These are phyloP conservation scores for Epirrita christyi DNA, from an alignment of 2,888 invertebrate species.

Conservation along the genomic window DNA sequence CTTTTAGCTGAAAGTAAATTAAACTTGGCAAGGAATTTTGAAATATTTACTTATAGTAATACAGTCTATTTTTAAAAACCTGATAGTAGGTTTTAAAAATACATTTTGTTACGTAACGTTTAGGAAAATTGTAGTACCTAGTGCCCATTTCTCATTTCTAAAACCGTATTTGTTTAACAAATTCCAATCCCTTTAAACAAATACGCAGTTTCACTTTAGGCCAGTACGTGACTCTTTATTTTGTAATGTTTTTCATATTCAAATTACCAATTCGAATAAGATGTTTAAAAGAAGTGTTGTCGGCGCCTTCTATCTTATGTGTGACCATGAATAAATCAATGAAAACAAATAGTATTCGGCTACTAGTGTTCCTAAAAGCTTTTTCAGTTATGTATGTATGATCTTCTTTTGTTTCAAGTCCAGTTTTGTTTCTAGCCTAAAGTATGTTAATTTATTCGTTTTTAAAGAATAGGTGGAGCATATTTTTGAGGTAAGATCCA, in stretches of 20 bases:
- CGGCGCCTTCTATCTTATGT: conserved; percentile 76
- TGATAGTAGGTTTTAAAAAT: too few relatives aligned
- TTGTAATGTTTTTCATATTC: conserved; percentile 68
- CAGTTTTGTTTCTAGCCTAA: conserved; percentile 71
- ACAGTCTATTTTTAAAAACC: too few relatives aligned
- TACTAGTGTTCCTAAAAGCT: conserved; percentile 79
- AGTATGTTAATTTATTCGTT: conserved; percentile 79
- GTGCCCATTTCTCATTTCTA: conserved; percentile 6
- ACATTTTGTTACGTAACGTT: too few relatives aligned
- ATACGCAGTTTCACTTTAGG: conserved; percentile 70
- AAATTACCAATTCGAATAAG: conserved; percentile 78
- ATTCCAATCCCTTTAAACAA: conserved; percentile 57
- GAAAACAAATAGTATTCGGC: conserved; percentile 84
- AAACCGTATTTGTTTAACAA: conserved; percentile 54
- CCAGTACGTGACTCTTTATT: conserved; percentile 72
- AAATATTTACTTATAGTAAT: neutral
- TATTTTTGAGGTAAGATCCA: conserved; percentile 76
- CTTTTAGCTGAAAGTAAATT: conserved; percentile 4
- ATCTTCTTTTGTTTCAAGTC: conserved; percentile 75
- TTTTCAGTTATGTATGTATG: conserved; percentile 73
- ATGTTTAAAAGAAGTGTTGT: conserved; percentile 72
- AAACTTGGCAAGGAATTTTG: neutral
- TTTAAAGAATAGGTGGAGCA: conserved; percentile 78
- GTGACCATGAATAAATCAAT: conserved; percentile 84
- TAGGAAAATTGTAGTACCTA: too few relatives aligned